Evolutionary conservation across 2,888 invertebrate species (phyloP), one percentile per base, ranked within the genome.

Genomic region (Euproctis similis): DNA sequence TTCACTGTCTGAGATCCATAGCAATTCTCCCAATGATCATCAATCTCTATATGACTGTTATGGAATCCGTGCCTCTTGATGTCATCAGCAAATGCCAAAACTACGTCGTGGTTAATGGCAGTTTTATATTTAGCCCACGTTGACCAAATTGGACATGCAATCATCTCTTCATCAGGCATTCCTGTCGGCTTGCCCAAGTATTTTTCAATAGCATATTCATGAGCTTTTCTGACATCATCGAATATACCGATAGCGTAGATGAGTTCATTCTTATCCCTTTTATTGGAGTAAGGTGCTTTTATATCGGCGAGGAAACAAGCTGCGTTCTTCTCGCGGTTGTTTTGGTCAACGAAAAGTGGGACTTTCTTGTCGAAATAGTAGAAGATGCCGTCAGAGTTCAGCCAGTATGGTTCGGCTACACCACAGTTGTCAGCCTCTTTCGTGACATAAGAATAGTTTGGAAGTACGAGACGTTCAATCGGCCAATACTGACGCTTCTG

Each of bases 331-430:
- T 69, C 64, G 2, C 63, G 30, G 30, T 85, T 71, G 45, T 91
- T 90, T 26, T 90, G 87, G 48, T 89, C 88, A 1, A 91, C 80
- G 57, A 91, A 91, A 0, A 92, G 65, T 0, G 92, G 91, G 0
- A 87, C 87, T 11, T 82, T 80, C 20, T 86, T 85, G 41, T 89
- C 87, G 18, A 92, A 87, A 48, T 86, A 87, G 29, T 90, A 72
- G 51, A 88, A 89, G 10, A 87, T 70, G 2, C 92, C 92, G 6
- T 81, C 67, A 0, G 91, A 90, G 48, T 85, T 90, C 1, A 92
- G 65, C 90, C 92, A 89, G 56, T 89, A 89, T 1, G 88, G 87
- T 45, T 90, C 89, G 0, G 87, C 82, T 3, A 89, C 64, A 0
- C 80, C 88, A 41, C 86, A 85, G 55, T 87, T 87, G 46, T 86